A percentile compares a stretch with the other conserved stretches of the same genome.
Conservation (phyloP, 2,797 vertebrate genomes). For the Synaphobranchus kaupii region DNA sequence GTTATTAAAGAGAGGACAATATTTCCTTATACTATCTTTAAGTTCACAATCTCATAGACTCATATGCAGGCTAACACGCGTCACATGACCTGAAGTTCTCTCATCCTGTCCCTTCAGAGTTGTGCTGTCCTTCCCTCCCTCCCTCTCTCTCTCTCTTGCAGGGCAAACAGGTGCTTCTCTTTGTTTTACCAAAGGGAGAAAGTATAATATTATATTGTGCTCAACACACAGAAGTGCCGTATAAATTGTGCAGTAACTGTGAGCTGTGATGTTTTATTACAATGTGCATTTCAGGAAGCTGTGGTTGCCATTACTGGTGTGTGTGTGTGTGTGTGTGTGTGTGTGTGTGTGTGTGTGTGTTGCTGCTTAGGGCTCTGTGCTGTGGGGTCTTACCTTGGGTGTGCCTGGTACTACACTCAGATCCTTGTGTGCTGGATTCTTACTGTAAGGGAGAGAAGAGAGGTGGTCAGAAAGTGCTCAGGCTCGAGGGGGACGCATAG, state of each 20-base stretch:
- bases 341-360: background rate
- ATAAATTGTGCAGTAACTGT: background rate
- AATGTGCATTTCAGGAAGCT: background rate
- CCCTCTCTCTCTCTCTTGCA: background rate
- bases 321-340: background rate
- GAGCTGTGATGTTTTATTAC: background rate
- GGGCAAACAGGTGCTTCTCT: background rate
- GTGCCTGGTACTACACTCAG: slow-evolving; percentile 84
- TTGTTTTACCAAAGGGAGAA: background rate
- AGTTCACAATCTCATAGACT: background rate
- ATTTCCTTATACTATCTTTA: background rate
- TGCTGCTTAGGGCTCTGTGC: background rate
- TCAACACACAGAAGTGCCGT: background rate
- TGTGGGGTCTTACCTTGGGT: slow-evolving; percentile 86
- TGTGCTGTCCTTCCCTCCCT: background rate
- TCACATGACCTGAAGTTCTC: background rate
- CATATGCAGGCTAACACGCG: background rate
- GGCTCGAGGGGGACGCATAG: background rate
- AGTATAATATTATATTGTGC: background rate
- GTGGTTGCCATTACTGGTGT: background rate
- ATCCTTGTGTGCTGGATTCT: slow-evolving; percentile 91
- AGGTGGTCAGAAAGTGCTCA: slow-evolving; percentile 26
- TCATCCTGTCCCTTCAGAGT: background rate
- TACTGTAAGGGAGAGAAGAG: slow-evolving; percentile 78
- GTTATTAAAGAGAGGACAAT: background rate